Conservation (phyloP, 2,797 vertebrate genomes). For the Micropoecilia bifurca region DNA sequence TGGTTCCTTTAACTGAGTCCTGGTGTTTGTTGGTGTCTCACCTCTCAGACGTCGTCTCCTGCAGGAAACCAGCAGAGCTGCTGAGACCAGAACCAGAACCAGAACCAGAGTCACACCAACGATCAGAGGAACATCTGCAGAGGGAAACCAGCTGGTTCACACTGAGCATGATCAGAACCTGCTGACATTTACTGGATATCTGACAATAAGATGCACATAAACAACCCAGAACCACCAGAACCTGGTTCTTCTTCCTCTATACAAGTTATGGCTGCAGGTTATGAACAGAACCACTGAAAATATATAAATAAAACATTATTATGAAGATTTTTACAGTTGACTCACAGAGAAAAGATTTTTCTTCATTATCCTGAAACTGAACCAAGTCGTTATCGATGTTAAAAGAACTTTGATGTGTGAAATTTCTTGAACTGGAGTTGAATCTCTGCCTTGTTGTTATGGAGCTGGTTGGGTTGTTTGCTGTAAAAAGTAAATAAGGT, state of each 20-base stretch:
- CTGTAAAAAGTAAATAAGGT: too few relatives aligned
- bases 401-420: not conserved
- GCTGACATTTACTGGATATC: not conserved
- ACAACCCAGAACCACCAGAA: not conserved
- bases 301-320: not conserved
- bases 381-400: not conserved
- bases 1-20: not conserved
- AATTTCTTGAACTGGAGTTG: not conserved
- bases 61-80: slow-evolving; percentile 4
- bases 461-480: not conserved
- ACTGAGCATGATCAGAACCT: not conserved
- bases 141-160: not conserved
- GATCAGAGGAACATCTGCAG: slow-evolving; percentile 4
- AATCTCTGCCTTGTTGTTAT: not conserved
- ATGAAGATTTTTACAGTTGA: not conserved
- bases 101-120: not conserved
- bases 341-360: not conserved
- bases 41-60: not conserved
- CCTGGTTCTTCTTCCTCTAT: not conserved
- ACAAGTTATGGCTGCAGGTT: not conserved
- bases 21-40: not conserved
- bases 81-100: not conserved
- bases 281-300: not conserved
- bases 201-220: not conserved
- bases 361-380: not conserved